Conservation (phyloP, 2,888 invertebrate species). For the Cantharis rustica region DNA sequence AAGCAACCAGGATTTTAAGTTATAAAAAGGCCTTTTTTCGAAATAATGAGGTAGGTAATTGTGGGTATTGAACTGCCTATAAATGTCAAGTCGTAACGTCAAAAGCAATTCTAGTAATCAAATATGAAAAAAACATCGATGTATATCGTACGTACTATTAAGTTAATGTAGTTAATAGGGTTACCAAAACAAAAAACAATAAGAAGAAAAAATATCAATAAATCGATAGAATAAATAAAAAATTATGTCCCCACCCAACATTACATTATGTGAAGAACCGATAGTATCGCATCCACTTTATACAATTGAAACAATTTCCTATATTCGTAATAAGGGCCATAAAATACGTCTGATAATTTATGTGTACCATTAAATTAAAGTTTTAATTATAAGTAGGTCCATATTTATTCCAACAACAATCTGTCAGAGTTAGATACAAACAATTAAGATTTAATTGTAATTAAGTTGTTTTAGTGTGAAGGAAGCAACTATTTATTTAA, state of each 20-base stretch:
- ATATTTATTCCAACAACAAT: slow-evolving; percentile 3
- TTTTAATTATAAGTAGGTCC: slow-evolving; percentile 2
- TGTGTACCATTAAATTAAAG: neutral
- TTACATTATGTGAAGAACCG: neutral
- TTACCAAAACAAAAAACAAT: neutral
- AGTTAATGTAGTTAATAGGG: neutral
- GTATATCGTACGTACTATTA: neutral
- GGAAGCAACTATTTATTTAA: slow-evolving; percentile 3
- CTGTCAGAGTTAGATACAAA: slow-evolving; percentile 3
- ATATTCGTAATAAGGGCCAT: neutral
- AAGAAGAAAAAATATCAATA: neutral
- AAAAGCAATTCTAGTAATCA: neutral
- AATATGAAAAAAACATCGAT: neutral
- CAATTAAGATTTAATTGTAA: slow-evolving; percentile 4
- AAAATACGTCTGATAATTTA: slow-evolving; percentile 1
- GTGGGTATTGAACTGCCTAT: neutral
- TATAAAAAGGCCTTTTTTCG: too few relatives aligned
- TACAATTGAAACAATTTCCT: neutral
- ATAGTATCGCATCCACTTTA: neutral
- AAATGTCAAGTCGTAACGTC: too few relatives aligned
- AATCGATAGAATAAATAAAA: neutral
- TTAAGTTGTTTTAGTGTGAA: neutral
- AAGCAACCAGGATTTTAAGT: too few relatives aligned
- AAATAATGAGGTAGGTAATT: neutral
- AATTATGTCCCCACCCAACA: neutral